phyloP scores from a whole-genome alignment of 2,113 vertebrate genomes.

The Alouatta palliata region DNA sequence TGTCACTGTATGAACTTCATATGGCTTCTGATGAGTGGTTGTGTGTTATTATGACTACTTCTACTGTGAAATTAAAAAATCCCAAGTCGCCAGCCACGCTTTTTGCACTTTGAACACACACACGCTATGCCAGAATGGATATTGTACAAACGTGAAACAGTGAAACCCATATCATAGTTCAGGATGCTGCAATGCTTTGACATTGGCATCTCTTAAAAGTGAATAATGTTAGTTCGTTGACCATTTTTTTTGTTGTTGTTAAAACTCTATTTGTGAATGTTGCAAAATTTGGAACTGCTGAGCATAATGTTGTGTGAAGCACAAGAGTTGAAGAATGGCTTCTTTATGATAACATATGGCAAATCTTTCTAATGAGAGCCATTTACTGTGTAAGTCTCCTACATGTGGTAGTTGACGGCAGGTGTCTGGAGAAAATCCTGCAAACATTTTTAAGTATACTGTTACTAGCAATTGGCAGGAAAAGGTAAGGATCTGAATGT shows the following conservation, averaged over 20 bases:
- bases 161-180: not conserved
- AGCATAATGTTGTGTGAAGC: slow-evolving; percentile 30
- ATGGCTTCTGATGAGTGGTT: slow-evolving; percentile 44
- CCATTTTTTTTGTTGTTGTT: slow-evolving; percentile 38
- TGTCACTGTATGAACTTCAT: slow-evolving; percentile 50
- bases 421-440: slow-evolving; percentile 67
- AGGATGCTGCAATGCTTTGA: not conserved
- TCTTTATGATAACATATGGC: slow-evolving; percentile 62
- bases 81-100: slow-evolving; percentile 51
- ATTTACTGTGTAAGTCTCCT: slow-evolving; percentile 31
- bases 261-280: slow-evolving; percentile 33
- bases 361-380: slow-evolving; percentile 56
- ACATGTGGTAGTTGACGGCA: slow-evolving; percentile 43
- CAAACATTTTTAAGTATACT: slow-evolving; percentile 39
- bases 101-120: slow-evolving; percentile 56
- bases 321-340: slow-evolving; percentile 53
- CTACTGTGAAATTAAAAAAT: slow-evolving; percentile 48
- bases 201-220: slow-evolving; percentile 38
- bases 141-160: slow-evolving; percentile 32
- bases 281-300: slow-evolving; percentile 18
- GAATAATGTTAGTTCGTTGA: slow-evolving; percentile 50
- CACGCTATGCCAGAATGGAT: not conserved
- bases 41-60: slow-evolving; percentile 27
- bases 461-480: slow-evolving; percentile 41
- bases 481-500: slow-evolving; percentile 43